Evolutionary conservation across 1,140 invertebrate species (phyloP), one percentile per base, ranked within the genome.

Genomic region (Drosophila asahinai): DNA sequence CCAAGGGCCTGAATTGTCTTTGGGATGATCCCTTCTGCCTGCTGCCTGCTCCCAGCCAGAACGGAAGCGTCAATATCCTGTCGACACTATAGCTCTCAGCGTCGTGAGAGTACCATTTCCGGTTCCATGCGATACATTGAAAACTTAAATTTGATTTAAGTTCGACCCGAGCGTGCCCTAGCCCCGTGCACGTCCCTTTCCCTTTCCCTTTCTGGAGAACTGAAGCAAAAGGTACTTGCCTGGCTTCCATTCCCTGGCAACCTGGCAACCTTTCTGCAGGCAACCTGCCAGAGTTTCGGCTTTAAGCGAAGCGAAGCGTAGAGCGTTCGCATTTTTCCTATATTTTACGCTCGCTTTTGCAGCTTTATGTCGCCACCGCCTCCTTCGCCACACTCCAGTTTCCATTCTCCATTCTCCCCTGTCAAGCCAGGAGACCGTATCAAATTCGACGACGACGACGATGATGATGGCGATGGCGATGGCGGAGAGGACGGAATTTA

Each of bases 61-160:
- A 30, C 58, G 59, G 43, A 42, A 45, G 58, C 51, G 63, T 58
- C 75, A 77, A 77, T 77, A 77, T 77, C 75, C 75, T 77, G 40
- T 38, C 72, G 33, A 33, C 73, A 77, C 54, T 76, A 76, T 76
- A 66, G 48, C 73, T 71, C 40, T 57, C 22, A 68, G 67, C 49
- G 14, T 33, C 33, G 38, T 55, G 57, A 57, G 75, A 57, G 75
- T 45, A 42, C 48, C 82, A 86, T 80, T 86, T 86, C 83, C 83
- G 82, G 61, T 78, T 78, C 36, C 63, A 54, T 38, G 42, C 60
- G n/a, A 70, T 60, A 75, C 74, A 52, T 80, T 52, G 54, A 80
- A 76, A 78, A 78, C 81, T 83, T 84, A 68, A 89, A 84, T 87
- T 80, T 78, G 84, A 87, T 87, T 89, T 83, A 78, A 86, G 80